Evolutionary conservation across 2,888 invertebrate species (phyloP).

Genomic region (Andrena minutula): DNA sequence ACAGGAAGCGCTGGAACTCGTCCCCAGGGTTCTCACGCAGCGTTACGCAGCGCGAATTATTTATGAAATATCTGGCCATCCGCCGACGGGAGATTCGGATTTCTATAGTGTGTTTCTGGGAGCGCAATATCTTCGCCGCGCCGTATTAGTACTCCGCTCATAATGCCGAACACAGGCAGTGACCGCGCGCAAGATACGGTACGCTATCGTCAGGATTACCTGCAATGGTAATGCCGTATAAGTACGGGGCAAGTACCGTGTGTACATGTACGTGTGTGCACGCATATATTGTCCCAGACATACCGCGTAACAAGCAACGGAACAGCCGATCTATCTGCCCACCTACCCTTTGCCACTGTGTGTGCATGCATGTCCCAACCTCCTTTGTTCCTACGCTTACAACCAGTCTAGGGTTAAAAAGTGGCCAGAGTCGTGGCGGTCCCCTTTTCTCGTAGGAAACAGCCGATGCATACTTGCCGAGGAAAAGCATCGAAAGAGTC

Average conservation of each 20-base stretch:
- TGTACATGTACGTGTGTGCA: slow-evolving; percentile 33
- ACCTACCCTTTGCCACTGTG: slow-evolving; percentile 44
- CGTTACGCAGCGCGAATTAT: slow-evolving; percentile 50
- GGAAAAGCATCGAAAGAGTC: slow-evolving; percentile 24
- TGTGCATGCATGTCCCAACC: slow-evolving; percentile 60
- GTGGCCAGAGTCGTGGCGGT: slow-evolving; percentile 35
- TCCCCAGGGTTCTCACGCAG: slow-evolving; percentile 40
- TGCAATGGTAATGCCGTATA: slow-evolving; percentile 62
- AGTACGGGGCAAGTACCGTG: slow-evolving; percentile 42
- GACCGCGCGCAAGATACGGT: slow-evolving; percentile 51
- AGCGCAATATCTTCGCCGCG: slow-evolving; percentile 53
- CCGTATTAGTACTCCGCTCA: slow-evolving; percentile 67
- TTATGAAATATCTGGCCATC: slow-evolving; percentile 55
- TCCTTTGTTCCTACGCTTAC: slow-evolving; percentile 75
- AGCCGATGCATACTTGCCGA: slow-evolving; percentile 11
- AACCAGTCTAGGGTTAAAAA: slow-evolving; percentile 58
- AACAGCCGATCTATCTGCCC: slow-evolving; percentile 56
- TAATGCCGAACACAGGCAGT: slow-evolving; percentile 44
- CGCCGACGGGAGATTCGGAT: slow-evolving; percentile 34
- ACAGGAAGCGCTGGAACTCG: neutral
- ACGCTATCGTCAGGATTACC: slow-evolving; percentile 66
- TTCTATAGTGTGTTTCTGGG: slow-evolving; percentile 28
- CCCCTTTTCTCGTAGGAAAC: slow-evolving; percentile 47
- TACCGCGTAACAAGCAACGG: slow-evolving; percentile 65
- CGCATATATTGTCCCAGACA: slow-evolving; percentile 45